phyloP scores from a whole-genome alignment of 2,888 invertebrate genomes.

The Cecidostiba fungosa region DNA sequence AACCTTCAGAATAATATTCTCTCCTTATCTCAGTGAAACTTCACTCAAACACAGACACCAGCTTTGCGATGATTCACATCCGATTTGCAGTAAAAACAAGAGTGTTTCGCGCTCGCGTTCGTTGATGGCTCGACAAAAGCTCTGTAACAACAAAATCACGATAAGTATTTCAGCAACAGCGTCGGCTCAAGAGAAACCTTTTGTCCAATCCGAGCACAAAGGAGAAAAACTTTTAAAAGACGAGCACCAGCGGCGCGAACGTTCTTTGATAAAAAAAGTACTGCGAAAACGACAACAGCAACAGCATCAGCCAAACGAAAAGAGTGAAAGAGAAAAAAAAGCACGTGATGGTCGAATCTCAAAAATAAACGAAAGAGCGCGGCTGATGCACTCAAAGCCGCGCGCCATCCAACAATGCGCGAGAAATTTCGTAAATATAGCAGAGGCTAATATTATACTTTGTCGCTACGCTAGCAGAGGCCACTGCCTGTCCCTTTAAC shows the following conservation, averaged over 20 bases:
- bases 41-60: no score
- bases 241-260: neutral
- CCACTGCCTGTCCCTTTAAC: conserved; percentile 13
- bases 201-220: neutral
- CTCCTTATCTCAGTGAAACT: neutral
- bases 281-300: neutral
- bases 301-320: neutral
- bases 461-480: neutral
- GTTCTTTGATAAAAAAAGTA: neutral
- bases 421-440: conserved; percentile 3
- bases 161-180: neutral
- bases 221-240: neutral
- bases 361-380: neutral
- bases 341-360: neutral
- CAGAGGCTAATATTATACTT: neutral
- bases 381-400: neutral
- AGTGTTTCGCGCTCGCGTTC: neutral
- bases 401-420: conserved; percentile 2
- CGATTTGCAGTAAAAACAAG: neutral
- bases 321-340: neutral
- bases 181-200: neutral
- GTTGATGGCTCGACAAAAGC: neutral
- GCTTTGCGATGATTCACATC: neutral
- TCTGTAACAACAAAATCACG: neutral
- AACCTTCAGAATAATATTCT: neutral